Conservation (phyloP, 2,888 invertebrate species). For the Lissonota sp. region DNA sequence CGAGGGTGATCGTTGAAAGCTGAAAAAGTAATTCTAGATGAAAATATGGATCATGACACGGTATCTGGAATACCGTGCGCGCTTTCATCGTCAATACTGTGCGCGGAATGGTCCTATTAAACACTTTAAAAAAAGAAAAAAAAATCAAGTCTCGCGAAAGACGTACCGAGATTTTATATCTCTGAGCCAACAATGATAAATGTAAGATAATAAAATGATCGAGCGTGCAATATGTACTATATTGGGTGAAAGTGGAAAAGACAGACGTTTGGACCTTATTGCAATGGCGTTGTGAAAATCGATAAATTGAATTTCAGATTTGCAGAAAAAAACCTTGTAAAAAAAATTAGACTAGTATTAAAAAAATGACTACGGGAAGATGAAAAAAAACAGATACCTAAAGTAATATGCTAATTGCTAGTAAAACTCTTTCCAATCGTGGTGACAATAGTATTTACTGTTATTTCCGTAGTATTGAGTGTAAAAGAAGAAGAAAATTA, state of each 20-base stretch:
- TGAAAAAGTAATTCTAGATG: too few species aligned
- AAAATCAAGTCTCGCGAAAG: neutral
- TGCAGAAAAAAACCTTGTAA: conserved; percentile 45
- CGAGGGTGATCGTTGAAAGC: too few species aligned
- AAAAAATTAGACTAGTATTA: conserved; percentile 52
- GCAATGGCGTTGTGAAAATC: conserved; percentile 61
- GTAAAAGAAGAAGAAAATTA: conserved; percentile 52
- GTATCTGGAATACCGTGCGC: too few species aligned
- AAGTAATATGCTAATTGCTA: conserved; percentile 63
- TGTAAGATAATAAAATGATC: conserved; percentile 22
- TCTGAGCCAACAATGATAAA: conserved; percentile 29
- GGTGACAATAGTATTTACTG: conserved; percentile 81
- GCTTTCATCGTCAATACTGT: too few species aligned
- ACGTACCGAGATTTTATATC: conserved; percentile 1
- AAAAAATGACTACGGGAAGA: conserved; percentile 54
- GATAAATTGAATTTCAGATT: conserved; percentile 66
- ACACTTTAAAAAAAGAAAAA: neutral
- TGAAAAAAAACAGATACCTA: conserved; percentile 51
- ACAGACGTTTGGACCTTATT: conserved; percentile 22
- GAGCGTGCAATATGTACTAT: conserved; percentile 72
- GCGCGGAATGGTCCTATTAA: too few species aligned
- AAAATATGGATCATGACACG: too few species aligned
- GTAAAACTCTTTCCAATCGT: conserved; percentile 76
- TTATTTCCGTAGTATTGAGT: conserved; percentile 75
- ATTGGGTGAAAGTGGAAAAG: conserved; percentile 46